Evolutionary conservation across 2,113 vertebrate species (phyloP).

Genomic region (Tachysurus vachellii): DNA sequence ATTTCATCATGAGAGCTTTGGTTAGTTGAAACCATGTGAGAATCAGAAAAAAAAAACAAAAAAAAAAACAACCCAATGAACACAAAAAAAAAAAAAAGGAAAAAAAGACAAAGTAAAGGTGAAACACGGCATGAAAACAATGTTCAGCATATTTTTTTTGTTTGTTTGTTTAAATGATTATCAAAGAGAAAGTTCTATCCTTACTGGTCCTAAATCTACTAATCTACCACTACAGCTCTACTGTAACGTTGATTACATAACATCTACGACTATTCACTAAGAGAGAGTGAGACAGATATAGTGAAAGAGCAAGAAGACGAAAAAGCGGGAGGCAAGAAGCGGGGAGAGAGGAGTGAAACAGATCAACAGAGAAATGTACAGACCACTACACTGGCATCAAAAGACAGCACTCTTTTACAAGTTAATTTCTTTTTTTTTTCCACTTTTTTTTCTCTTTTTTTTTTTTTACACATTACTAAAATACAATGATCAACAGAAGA

Average conservation of each 20-base stretch:
- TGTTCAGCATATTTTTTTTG: slow-evolving; percentile 62
- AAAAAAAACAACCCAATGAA: slow-evolving; percentile 54
- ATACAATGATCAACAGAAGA: slow-evolving; percentile 83
- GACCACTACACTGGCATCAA: slow-evolving; percentile 85
- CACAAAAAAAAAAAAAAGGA: slow-evolving; percentile 57
- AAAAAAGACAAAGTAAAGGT: slow-evolving; percentile 68
- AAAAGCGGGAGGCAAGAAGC: slow-evolving; percentile 54
- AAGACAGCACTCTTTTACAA: slow-evolving; percentile 86
- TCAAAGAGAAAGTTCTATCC: slow-evolving; percentile 94
- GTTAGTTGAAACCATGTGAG: slow-evolving; percentile 97
- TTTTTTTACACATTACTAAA: slow-evolving; percentile 86
- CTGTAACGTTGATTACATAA: slow-evolving; percentile 88
- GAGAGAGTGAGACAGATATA: slow-evolving; percentile 78
- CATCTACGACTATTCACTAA: slow-evolving; percentile 89
- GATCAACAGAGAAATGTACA: slow-evolving; percentile 60
- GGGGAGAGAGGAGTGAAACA: slow-evolving; percentile 25
- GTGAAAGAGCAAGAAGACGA: slow-evolving; percentile 55
- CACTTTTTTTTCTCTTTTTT: slow-evolving; percentile 68
- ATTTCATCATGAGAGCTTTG: slow-evolving; percentile 92
- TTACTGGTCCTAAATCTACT: slow-evolving; percentile 93
- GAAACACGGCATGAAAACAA: slow-evolving; percentile 65
- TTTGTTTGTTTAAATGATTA: slow-evolving; percentile 70
- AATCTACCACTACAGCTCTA: slow-evolving; percentile 82
- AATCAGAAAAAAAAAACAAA: slow-evolving; percentile 72
- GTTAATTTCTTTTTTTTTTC: slow-evolving; percentile 73